Evolutionary conservation across 2,797 vertebrate genomes (phyloP).

Genomic region (Eulemur rubriventer): DNA sequence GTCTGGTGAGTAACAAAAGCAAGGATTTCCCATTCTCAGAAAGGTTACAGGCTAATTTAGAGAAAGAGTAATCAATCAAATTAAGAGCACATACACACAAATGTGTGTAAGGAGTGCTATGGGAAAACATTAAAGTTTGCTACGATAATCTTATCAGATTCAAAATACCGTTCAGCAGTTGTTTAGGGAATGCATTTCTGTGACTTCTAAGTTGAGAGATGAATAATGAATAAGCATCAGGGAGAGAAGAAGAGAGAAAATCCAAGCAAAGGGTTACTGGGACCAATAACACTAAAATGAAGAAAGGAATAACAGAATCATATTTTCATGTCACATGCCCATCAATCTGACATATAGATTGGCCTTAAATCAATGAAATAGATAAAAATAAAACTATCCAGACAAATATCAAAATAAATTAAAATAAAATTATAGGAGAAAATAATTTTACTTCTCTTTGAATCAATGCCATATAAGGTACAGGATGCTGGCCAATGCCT

Average conservation of each 20-base stretch:
- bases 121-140: background rate
- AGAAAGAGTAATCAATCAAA: background rate
- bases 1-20: background rate
- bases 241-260: background rate
- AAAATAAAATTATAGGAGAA: background rate
- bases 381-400: background rate
- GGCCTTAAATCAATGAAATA: background rate
- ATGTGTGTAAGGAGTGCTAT: background rate
- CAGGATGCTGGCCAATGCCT: background rate
- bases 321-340: background rate
- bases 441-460: background rate
- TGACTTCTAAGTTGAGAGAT: background rate
- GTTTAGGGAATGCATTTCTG: background rate
- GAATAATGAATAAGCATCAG: background rate
- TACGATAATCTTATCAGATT: background rate
- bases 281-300: background rate
- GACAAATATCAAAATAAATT: background rate
- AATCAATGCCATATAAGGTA: background rate
- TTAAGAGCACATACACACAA: background rate
- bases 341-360: background rate
- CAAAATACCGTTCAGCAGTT: background rate
- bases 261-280: background rate
- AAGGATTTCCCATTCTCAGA: background rate
- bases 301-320: accelerated
- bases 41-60: background rate